A percentile compares a stretch with the other conserved stretches of the same genome.
Evolutionary conservation across 2,888 invertebrate genomes (phyloP).

Genomic region (Podotricha telesiphe): DNA sequence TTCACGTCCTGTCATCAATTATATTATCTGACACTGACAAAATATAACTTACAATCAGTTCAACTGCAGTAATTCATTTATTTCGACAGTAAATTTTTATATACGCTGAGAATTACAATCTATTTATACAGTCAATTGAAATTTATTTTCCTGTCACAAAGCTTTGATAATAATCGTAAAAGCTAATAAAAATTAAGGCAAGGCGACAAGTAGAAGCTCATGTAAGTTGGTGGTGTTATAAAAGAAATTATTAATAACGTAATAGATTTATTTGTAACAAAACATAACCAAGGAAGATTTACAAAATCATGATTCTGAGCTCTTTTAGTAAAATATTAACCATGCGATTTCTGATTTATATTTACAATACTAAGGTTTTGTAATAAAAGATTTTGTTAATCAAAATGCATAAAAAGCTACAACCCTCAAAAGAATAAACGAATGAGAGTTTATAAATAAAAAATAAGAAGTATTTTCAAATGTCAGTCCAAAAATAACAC

Average conservation of each 20-base stretch:
- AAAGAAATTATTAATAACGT: neutral
- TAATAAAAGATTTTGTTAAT: too few relatives aligned
- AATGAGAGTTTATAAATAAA: neutral
- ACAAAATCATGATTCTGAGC: neutral
- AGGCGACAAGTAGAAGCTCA: neutral
- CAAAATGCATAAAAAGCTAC: too few relatives aligned
- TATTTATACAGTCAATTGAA: slow-evolving; percentile 25
- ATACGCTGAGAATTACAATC: slow-evolving; percentile 4
- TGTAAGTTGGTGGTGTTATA: neutral
- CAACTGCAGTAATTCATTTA: slow-evolving; percentile 14
- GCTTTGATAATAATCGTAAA: slow-evolving; percentile 27
- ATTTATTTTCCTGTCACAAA: slow-evolving; percentile 26
- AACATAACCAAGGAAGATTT: too few relatives aligned
- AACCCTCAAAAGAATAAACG: too few relatives aligned
- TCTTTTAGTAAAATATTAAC: neutral
- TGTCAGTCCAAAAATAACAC: slow-evolving; percentile 7
- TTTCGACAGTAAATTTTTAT: slow-evolving; percentile 17
- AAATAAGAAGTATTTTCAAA: neutral
- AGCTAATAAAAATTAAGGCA: slow-evolving; percentile 16
- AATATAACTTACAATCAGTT: slow-evolving; percentile 1
- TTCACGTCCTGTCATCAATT: too few relatives aligned
- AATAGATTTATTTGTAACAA: too few relatives aligned
- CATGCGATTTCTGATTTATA: neutral
- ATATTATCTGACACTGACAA: neutral
- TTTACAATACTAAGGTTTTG: too few relatives aligned